A percentile compares a stretch with the other conserved stretches of the same genome.
phyloP scores from a whole-genome alignment of 2,888 invertebrate species.

The Anodontia alba region DNA sequence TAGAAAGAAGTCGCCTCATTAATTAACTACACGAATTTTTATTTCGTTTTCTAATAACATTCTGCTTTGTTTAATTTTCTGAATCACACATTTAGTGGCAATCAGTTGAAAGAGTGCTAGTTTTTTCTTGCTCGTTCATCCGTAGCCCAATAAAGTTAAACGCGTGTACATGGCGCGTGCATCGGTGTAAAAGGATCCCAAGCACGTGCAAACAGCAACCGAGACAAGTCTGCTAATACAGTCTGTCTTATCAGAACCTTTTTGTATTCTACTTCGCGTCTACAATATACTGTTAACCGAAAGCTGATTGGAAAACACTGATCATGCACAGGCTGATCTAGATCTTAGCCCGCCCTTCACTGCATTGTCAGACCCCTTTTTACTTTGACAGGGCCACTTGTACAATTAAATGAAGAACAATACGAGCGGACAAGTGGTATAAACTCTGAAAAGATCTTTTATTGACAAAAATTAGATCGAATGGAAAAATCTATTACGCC shows the following conservation, averaged over 20 bases:
- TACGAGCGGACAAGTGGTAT: background rate
- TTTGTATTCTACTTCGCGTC: too few relatives aligned
- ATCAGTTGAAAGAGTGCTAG: background rate
- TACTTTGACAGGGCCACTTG: background rate
- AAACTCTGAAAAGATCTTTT: slow-evolving; percentile 4
- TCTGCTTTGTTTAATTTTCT: slow-evolving; percentile 15
- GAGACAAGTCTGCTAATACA: too few relatives aligned
- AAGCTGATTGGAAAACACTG: too few relatives aligned
- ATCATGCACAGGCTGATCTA: too few relatives aligned
- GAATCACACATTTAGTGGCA: slow-evolving; percentile 5
- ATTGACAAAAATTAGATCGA: slow-evolving; percentile 17
- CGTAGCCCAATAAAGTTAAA: background rate
- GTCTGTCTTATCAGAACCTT: too few relatives aligned
- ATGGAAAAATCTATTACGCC: slow-evolving; percentile 13
- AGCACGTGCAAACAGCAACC: background rate
- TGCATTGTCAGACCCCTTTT: too few relatives aligned
- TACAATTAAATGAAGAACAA: background rate
- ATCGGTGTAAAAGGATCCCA: too few relatives aligned
- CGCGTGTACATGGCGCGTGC: too few relatives aligned
- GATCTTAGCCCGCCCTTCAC: too few relatives aligned
- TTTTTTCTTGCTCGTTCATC: background rate
- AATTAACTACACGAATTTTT: background rate
- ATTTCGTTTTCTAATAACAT: slow-evolving; percentile 11
- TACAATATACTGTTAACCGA: too few relatives aligned
- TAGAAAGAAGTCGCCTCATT: background rate